Conservation (phyloP, 2,113 vertebrate genomes). For the Scomber japonicus region DNA sequence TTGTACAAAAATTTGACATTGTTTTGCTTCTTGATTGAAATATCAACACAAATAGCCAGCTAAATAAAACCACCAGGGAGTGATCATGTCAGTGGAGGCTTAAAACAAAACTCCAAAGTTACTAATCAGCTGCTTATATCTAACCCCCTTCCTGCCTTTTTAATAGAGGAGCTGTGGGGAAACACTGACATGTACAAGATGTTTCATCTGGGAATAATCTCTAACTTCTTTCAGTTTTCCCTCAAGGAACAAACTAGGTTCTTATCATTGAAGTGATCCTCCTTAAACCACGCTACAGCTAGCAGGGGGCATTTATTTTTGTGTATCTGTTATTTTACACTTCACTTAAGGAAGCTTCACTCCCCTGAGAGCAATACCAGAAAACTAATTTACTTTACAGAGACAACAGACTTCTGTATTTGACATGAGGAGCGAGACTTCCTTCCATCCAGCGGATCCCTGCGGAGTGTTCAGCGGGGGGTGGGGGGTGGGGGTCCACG, state of each 20-base stretch:
- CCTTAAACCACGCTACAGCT: constrained; percentile 28
- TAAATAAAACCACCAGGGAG: neutral
- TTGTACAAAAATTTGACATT: no score
- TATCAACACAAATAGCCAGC: no score
- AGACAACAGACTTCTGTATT: constrained; percentile 40
- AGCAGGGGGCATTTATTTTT: constrained; percentile 7
- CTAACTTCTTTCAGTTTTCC: neutral
- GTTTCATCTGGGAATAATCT: constrained; percentile 1
- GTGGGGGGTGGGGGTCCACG: neutral
- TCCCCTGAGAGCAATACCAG: constrained; percentile 43
- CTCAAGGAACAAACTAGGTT: neutral
- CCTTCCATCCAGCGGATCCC: constrained; percentile 46
- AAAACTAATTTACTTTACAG: constrained; percentile 49
- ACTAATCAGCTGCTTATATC: neutral
- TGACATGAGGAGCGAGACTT: constrained; percentile 45
- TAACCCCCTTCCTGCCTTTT: no score
- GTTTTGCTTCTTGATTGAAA: no score
- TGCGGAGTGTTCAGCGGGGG: constrained; percentile 24
- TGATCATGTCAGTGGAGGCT: neutral
- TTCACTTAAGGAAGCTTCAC: constrained; percentile 29
- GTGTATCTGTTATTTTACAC: constrained; percentile 37
- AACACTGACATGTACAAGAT: neutral
- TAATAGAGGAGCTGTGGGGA: neutral
- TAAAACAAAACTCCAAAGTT: neutral
- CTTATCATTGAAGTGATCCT: constrained; percentile 1